Evolutionary conservation across 2,888 invertebrate species (phyloP).

Genomic region (Pharmacophagus antenor): DNA sequence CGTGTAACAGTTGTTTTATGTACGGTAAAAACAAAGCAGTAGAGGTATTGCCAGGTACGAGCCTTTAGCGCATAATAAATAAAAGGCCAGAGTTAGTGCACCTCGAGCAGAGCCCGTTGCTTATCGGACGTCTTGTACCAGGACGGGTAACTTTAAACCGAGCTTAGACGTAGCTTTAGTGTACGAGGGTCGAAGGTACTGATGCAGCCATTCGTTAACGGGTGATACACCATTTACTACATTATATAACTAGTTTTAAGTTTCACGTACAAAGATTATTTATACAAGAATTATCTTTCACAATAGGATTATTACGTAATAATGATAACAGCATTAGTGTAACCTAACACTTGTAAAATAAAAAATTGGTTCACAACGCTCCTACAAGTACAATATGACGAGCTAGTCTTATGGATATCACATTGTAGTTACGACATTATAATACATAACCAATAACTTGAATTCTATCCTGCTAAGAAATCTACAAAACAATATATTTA

Average conservation of each 20-base stretch:
- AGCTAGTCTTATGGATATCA: background rate
- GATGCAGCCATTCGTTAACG: constrained; percentile 13
- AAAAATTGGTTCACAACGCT: background rate
- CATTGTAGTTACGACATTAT: background rate
- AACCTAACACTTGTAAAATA: too few relatives aligned
- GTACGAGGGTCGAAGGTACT: constrained; percentile 36
- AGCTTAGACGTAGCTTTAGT: constrained; percentile 46
- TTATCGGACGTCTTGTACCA: constrained; percentile 63
- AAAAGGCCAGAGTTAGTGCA: constrained; percentile 66
- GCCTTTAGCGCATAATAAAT: constrained; percentile 74
- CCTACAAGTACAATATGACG: too few relatives aligned
- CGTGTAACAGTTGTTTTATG: constrained; percentile 33
- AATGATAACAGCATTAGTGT: too few relatives aligned
- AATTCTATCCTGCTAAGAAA: constrained; percentile 12
- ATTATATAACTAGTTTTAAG: background rate
- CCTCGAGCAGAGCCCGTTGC: constrained; percentile 60
- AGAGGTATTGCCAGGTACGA: constrained; percentile 59
- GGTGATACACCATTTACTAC: constrained; percentile 21
- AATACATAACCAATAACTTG: background rate
- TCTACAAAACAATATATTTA: constrained; percentile 28
- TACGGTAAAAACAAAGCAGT: constrained; percentile 40
- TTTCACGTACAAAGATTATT: background rate
- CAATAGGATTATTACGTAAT: too few relatives aligned
- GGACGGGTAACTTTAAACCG: constrained; percentile 63
- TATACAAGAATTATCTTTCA: background rate